phyloP scores from a whole-genome alignment of 2,888 invertebrate species.

The Hoplodrina blanda region DNA sequence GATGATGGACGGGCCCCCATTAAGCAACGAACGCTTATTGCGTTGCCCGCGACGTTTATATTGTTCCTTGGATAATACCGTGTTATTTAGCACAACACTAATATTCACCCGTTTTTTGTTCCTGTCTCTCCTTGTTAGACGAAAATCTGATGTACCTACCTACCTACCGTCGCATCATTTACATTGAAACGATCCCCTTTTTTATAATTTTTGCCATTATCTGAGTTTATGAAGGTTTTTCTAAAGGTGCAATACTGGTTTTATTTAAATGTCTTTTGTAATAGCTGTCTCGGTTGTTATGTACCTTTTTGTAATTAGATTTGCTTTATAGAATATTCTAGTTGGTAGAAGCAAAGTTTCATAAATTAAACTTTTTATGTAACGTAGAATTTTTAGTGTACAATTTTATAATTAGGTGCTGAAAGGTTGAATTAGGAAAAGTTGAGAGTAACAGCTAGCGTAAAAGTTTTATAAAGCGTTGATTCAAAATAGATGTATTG shows the following conservation, averaged over 20 bases:
- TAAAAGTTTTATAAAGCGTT: constrained; percentile 9
- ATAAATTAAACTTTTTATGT: constrained; percentile 45
- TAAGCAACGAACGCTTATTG: constrained; percentile 80
- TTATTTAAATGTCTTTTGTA: constrained; percentile 54
- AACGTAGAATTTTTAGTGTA: constrained; percentile 33
- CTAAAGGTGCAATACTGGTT: constrained; percentile 53
- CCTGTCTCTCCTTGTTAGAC: constrained; percentile 77
- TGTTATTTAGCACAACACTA: constrained; percentile 83
- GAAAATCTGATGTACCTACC: constrained; percentile 40
- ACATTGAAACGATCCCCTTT: constrained; percentile 50
- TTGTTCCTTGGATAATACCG: constrained; percentile 83
- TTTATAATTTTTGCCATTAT: constrained; percentile 56
- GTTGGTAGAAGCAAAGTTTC: constrained; percentile 19
- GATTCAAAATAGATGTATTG: constrained; percentile 9
- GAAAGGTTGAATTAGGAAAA: constrained; percentile 30
- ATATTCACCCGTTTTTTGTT: constrained; percentile 80
- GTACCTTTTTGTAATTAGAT: constrained; percentile 49
- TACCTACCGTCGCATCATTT: constrained; percentile 50
- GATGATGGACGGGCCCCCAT: constrained; percentile 83
- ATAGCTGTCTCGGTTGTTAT: constrained; percentile 40
- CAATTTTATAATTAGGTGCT: constrained; percentile 49
- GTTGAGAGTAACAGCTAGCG: constrained; percentile 23
- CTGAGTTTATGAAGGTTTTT: constrained; percentile 60
- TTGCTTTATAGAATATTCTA: constrained; percentile 60
- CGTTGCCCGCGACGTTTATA: constrained; percentile 82